Evolutionary conservation across 92 coral and sea anemone genomes (phyloP).

Genomic region (Palythoa grandiflora): DNA sequence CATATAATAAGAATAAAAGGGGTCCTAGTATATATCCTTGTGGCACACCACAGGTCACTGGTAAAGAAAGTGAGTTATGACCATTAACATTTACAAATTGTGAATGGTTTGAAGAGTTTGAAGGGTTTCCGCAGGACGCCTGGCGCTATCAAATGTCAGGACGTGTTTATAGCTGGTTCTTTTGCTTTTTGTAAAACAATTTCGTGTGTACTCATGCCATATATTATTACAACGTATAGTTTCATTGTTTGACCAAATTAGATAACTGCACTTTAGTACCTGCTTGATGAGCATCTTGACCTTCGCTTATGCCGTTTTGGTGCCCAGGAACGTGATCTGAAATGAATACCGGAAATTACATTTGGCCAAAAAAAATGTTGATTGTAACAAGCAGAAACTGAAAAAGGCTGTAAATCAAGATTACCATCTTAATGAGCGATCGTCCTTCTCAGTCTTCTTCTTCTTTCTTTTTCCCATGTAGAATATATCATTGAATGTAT

Average conservation of each 20-base stretch:
- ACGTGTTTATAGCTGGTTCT: not conserved
- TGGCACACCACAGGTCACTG: no score
- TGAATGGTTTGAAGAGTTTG: slow-evolving; percentile 24
- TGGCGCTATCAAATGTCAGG: slow-evolving; percentile 14
- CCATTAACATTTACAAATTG: no score
- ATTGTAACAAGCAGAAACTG: slow-evolving; percentile 14
- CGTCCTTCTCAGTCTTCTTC: slow-evolving; percentile 22
- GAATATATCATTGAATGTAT: slow-evolving; percentile 15
- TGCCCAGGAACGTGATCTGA: no score
- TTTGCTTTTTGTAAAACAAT: not conserved
- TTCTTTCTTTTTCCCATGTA: slow-evolving; percentile 22
- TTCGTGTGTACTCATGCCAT: not conserved
- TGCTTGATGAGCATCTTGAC: no score
- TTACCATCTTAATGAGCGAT: slow-evolving; percentile 28
- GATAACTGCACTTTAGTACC: not conserved
- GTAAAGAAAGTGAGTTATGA: no score
- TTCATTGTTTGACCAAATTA: no score
- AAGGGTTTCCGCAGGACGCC: slow-evolving; percentile 21
- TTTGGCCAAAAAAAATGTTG: slow-evolving; percentile 22
- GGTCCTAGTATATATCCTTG: no score
- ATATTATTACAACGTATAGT: no score
- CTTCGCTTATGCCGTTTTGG: no score
- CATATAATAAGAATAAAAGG: no score
- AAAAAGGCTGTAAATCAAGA: slow-evolving; percentile 27
- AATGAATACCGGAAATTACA: not conserved